phyloP scores from a whole-genome alignment of 2,797 vertebrate genomes.

The Peromyscus eremicus region DNA sequence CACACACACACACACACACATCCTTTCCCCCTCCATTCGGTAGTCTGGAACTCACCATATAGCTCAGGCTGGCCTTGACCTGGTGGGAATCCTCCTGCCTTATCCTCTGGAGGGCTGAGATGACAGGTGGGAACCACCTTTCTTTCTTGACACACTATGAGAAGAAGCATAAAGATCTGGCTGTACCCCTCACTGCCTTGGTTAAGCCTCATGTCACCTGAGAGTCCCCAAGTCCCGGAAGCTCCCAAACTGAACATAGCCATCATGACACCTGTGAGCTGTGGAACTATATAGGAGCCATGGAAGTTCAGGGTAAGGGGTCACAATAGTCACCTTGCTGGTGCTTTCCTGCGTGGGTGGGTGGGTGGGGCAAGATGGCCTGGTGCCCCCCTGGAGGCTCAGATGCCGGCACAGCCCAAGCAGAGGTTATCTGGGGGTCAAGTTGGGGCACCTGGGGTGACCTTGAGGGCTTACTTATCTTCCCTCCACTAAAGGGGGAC shows the following conservation, averaged over 20 bases:
- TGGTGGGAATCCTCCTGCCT: neutral
- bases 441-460: neutral
- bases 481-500: neutral
- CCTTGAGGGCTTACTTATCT: neutral
- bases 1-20: neutral
- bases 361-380: neutral
- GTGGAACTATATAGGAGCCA: fast-evolving
- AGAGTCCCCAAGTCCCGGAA: neutral
- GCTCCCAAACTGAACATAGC: too few species aligned
- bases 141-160: neutral
- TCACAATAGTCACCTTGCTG: neutral
- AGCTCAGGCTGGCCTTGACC: neutral
- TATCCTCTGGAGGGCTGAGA: neutral
- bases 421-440: neutral
- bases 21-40: neutral
- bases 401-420: neutral
- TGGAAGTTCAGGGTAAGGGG: neutral
- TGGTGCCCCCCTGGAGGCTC: neutral
- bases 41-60: neutral
- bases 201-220: neutral
- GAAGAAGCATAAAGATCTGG: neutral
- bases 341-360: neutral
- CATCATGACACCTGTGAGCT: too few species aligned
- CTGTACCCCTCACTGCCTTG: neutral
- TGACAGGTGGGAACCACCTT: neutral